phyloP scores from a whole-genome alignment of 1,140 invertebrate species.

The Pachypsylla venusta region DNA sequence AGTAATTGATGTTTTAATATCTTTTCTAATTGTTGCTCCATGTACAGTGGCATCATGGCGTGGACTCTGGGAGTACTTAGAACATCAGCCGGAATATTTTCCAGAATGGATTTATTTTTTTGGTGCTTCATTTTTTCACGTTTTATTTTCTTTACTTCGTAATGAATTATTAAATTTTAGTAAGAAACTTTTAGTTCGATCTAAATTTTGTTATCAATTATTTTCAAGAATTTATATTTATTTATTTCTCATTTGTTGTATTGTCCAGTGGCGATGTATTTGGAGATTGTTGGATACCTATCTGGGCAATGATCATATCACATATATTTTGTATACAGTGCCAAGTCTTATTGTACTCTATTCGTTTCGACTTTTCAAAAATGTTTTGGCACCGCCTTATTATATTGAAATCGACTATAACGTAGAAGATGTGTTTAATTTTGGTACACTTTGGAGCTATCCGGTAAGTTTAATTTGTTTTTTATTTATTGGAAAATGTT shows the following conservation, averaged over 20 bases:
- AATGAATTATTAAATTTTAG: background rate
- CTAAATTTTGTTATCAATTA: background rate
- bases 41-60: constrained; percentile 73
- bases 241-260: constrained; percentile 37
- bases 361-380: constrained; percentile 36
- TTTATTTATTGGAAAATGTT: background rate
- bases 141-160: constrained; percentile 16
- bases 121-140: constrained; percentile 13
- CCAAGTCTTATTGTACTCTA: constrained; percentile 24
- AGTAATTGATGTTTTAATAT: constrained; percentile 51
- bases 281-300: constrained; percentile 38
- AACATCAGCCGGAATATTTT: constrained; percentile 40
- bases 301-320: constrained; percentile 27
- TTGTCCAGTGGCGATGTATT: constrained; percentile 45
- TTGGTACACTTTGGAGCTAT: constrained; percentile 41
- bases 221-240: constrained; percentile 35
- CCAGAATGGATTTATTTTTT: constrained; percentile 16
- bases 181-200: background rate
- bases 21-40: constrained; percentile 52
- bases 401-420: constrained; percentile 38
- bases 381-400: constrained; percentile 41
- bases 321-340: constrained; percentile 25
- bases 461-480: constrained; percentile 17
- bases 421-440: constrained; percentile 39
- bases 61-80: constrained; percentile 63